Base-by-base conservation (phyloP, 2,113 vertebrate genomes). In the Scolopax mira region DNA sequence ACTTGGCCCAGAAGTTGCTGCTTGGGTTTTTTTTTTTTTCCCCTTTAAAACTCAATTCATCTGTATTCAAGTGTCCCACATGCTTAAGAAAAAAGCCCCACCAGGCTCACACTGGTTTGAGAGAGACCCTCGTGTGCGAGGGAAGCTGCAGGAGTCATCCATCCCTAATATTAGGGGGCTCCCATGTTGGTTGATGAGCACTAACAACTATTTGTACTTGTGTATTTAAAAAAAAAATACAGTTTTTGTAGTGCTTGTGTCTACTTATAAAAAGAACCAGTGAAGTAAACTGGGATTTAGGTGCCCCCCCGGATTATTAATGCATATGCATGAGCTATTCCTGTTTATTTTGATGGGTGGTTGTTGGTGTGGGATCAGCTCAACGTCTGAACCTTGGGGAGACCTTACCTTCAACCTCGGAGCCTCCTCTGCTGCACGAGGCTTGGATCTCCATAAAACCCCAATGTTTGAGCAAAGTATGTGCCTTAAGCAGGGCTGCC, bases 1-100 rank as follows among this genome's bases (percentile, higher is more conserved):
- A 85, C 95, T 96, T 96, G 96, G 96, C 96, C 96, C 94, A 85
- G 85, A 90, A 97, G 93, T 94, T 94, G 94, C 95, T 82, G 94
- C 95, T 95, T 79, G 93, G 92, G 77, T 22, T 79, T 85, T 30
- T 60, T 61, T 42, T 42, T 42, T 42, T 42, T 51, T 61, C 22
- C 18, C 89, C 73, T 88, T 91, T 89, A 95, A 95, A 96, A 90
- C 91, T 85, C 91, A 55, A 69, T 93, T 96, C 93, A 94, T 97
- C 93, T 95, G 93, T 96, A 95, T 96, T 87, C 95, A 93, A 96
- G 88, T 88, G 37, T 90, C 91, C 79, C 78, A 79, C 91, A 88
- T 55, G 78, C 89, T 82, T 49, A 28, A 64, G 49, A 33, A 62
- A 39, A 85, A 72, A 44, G 16, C 13, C 64, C 33, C 61, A 75